Conservation (phyloP, 1,140 invertebrate species). For the Pogonognathellus flavescens region DNA sequence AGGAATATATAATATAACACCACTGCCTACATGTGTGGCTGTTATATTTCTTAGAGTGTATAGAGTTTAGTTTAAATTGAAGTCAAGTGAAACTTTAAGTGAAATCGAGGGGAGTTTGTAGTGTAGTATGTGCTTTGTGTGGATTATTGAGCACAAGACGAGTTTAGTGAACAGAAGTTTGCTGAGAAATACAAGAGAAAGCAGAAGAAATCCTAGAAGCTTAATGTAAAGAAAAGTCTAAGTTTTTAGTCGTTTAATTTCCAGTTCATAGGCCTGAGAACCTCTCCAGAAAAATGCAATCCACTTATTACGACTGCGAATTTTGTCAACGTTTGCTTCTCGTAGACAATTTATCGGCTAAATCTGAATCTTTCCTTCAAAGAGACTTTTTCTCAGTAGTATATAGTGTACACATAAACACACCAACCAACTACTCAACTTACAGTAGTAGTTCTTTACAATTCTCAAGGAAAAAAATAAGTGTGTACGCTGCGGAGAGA, state of each 20-base stretch:
- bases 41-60: no score
- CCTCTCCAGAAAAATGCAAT: neutral
- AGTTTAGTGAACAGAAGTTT: neutral
- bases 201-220: neutral
- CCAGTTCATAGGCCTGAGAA: neutral
- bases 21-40: no score
- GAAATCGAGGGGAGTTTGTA: neutral
- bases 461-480: neutral
- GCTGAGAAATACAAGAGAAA: neutral
- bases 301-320: neutral
- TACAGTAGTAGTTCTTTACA: neutral
- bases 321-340: neutral
- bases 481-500: neutral
- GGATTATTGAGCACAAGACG: neutral
- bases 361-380: no score
- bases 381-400: neutral
- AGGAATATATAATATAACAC: no score
- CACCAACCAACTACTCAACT: neutral
- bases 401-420: neutral
- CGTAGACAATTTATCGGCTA: neutral
- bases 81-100: neutral
- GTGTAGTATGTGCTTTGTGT: neutral
- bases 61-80: no score
- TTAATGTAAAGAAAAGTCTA: neutral
- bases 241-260: neutral